Conservation (phyloP, 1,140 invertebrate species). For the Trichogramma pretiosum region DNA sequence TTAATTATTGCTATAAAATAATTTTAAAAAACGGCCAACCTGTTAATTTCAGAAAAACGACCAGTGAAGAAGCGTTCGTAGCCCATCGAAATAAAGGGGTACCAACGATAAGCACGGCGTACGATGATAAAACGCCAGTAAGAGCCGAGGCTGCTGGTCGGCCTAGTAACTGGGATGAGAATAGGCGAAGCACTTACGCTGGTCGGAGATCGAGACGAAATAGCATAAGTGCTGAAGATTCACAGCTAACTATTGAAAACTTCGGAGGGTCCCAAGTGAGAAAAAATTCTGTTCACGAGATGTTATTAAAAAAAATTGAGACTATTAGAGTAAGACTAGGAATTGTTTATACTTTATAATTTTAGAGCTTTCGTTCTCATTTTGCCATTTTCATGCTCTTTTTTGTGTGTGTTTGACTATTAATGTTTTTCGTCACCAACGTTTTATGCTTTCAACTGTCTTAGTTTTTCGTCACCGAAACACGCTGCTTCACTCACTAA, state of each 20-base stretch:
- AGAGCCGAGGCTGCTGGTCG: conserved; percentile 63
- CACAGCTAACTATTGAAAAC: conserved; percentile 82
- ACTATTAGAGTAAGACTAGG: conserved; percentile 21
- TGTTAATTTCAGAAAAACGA: conserved; percentile 27
- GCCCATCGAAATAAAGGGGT: conserved; percentile 70
- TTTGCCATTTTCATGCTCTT: conserved; percentile 8
- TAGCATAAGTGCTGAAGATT: conserved; percentile 76
- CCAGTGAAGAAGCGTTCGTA: conserved; percentile 62
- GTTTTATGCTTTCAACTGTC: conserved; percentile 9
- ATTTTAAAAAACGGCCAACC: too few species aligned
- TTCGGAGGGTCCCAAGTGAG: conserved; percentile 75
- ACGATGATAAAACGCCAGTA: conserved; percentile 42
- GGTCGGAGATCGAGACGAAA: conserved; percentile 74
- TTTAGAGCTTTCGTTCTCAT: conserved; percentile 15
- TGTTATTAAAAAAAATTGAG: conserved; percentile 22
- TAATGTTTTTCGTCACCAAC: too few species aligned
- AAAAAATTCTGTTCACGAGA: conserved; percentile 20
- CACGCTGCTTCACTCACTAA: conserved; percentile 5
- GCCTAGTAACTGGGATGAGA: conserved; percentile 75
- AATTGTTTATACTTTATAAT: conserved; percentile 18
- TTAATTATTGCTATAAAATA: too few species aligned
- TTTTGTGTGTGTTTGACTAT: too few species aligned
- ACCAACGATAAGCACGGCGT: conserved; percentile 64
- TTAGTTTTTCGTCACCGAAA: background rate
- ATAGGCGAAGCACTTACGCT: conserved; percentile 62